phyloP scores from a whole-genome alignment of 2,888 invertebrate genomes.

The Pyrrhosoma nymphula region DNA sequence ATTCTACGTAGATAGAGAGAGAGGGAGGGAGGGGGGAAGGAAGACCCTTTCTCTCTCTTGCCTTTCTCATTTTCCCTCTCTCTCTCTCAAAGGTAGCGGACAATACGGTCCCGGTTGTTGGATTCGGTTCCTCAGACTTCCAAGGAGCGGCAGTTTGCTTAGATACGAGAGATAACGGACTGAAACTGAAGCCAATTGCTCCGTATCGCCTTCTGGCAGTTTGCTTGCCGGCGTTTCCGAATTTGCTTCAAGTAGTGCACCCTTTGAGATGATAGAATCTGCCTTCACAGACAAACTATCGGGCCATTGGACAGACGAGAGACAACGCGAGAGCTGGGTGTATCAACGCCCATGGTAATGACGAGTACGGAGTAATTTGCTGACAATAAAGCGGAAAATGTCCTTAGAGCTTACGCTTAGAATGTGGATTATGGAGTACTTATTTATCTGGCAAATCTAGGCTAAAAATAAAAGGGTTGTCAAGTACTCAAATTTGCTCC shows the following conservation, averaged over 20 bases:
- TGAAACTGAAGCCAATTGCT: neutral
- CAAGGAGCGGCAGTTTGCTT: neutral
- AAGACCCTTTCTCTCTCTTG: too few relatives aligned
- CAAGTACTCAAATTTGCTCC: too few relatives aligned
- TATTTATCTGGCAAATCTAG: too few relatives aligned
- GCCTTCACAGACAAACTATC: neutral
- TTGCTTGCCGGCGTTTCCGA: neutral
- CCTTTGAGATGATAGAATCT: neutral
- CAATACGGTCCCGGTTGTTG: neutral
- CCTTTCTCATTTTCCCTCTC: too few relatives aligned
- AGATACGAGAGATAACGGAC: neutral
- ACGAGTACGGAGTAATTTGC: too few relatives aligned
- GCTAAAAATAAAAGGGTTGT: too few relatives aligned
- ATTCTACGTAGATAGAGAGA: neutral
- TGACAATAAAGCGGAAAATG: too few relatives aligned
- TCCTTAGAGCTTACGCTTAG: too few relatives aligned
- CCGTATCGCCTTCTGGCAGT: neutral
- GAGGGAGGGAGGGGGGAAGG: too few relatives aligned
- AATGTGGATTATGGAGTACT: too few relatives aligned
- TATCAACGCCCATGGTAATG: too few relatives aligned
- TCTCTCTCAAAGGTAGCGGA: neutral
- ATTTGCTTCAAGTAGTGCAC: neutral
- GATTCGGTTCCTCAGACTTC: neutral
- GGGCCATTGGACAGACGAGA: neutral
- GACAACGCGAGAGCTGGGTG: too few relatives aligned